Evolutionary conservation across 2,888 invertebrate species (phyloP).

Genomic region (Scaptodrosophila latifasciaeformis): DNA sequence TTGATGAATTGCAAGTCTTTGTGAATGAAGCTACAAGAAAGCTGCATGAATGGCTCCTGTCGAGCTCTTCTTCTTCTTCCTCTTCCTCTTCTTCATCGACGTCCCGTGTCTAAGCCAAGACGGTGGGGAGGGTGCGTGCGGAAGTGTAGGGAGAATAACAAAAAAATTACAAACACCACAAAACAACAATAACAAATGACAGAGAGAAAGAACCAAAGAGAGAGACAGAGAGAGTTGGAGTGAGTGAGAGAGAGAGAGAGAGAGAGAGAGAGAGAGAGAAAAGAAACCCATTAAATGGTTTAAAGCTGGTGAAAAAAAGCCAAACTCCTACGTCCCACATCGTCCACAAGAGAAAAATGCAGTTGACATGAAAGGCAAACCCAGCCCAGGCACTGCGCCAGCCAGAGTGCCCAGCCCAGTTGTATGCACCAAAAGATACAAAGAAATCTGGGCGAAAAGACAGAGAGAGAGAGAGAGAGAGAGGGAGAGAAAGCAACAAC

Average conservation of each 20-base stretch:
- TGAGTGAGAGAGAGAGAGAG: too few relatives aligned
- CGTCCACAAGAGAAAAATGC: conserved; percentile 50
- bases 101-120: conserved; percentile 25
- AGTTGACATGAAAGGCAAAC: conserved; percentile 56
- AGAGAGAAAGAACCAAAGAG: too few relatives aligned
- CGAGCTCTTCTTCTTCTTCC: not conserved
- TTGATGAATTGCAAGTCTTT: conserved; percentile 66
- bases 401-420: not conserved
- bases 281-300: conserved; percentile 60
- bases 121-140: too few relatives aligned
- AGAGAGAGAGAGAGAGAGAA: too few relatives aligned
- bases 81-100: not conserved
- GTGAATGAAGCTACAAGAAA: conserved; percentile 58
- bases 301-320: conserved; percentile 45
- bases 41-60: conserved; percentile 48
- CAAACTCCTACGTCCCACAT: conserved; percentile 14
- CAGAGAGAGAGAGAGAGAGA: conserved; percentile 9
- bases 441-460: conserved; percentile 4
- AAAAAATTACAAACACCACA: too few relatives aligned
- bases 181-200: too few relatives aligned
- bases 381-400: not conserved
- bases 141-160: too few relatives aligned
- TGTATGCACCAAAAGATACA: too few relatives aligned
- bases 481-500: conserved; percentile 39
- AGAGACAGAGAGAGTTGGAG: too few relatives aligned